phyloP scores from a whole-genome alignment of 1,140 invertebrate genomes.

The Pseudachorutes palmiensis region DNA sequence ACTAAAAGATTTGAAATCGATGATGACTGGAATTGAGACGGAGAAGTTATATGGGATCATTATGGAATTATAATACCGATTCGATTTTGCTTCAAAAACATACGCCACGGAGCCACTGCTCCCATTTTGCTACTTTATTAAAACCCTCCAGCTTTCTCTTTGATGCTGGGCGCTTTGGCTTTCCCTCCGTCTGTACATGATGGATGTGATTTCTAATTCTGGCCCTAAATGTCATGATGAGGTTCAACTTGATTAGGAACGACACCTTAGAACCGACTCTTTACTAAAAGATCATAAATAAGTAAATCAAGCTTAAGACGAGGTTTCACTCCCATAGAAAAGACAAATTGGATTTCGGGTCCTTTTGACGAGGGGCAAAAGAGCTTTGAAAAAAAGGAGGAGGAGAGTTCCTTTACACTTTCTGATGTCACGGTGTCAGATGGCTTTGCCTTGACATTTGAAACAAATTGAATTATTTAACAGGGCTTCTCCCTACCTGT shows the following conservation, averaged over 20 bases:
- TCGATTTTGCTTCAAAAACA: too few species aligned
- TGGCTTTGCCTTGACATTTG: not conserved
- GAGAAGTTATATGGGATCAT: too few species aligned
- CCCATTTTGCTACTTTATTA: not conserved
- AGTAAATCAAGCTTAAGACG: not conserved
- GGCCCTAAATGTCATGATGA: not conserved
- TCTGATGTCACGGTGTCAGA: not conserved
- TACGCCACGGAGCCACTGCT: too few species aligned
- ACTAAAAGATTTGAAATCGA: too few species aligned
- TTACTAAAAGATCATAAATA: not conserved
- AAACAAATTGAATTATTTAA: slow-evolving; percentile 10
- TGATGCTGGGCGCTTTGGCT: not conserved
- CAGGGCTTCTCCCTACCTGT: not conserved
- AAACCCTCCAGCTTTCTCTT: not conserved
- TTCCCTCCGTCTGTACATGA: too few species aligned
- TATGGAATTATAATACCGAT: too few species aligned
- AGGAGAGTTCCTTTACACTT: not conserved
- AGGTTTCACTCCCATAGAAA: not conserved
- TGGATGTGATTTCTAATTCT: not conserved
- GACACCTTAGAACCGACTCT: not conserved
- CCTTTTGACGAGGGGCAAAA: not conserved
- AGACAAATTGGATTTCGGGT: not conserved
- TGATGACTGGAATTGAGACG: too few species aligned
- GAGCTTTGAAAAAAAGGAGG: not conserved
- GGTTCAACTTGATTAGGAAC: not conserved